phyloP scores from a whole-genome alignment of 1,140 invertebrate species.

The Tenebrio molitor region DNA sequence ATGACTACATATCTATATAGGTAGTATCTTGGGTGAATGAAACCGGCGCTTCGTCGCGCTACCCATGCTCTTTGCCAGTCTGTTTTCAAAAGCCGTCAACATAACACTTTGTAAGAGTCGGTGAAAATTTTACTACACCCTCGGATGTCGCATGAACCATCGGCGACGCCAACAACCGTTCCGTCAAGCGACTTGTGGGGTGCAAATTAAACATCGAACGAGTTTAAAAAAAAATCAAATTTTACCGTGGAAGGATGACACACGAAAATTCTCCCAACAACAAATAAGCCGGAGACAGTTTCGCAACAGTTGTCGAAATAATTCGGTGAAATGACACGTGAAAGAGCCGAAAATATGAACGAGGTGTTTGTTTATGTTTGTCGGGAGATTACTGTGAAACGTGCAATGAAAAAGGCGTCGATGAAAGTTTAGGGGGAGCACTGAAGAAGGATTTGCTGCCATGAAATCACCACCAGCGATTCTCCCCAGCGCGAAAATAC shows the following conservation, averaged over 20 bases:
- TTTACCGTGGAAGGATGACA: slow-evolving; percentile 15
- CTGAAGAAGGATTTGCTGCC: too few species aligned
- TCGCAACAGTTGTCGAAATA: slow-evolving; percentile 1
- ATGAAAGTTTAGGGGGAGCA: too few species aligned
- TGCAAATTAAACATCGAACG: not conserved
- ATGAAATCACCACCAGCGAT: not conserved
- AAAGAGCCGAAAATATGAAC: slow-evolving; percentile 7
- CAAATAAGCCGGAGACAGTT: slow-evolving; percentile 22
- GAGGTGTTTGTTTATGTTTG: slow-evolving; percentile 11
- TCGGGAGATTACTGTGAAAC: slow-evolving; percentile 3
- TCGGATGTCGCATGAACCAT: not conserved
- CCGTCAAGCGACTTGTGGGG: too few species aligned
- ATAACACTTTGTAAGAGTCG: slow-evolving; percentile 24
- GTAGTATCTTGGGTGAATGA: slow-evolving; percentile 51
- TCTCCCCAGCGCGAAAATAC: not conserved
- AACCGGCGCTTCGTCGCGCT: slow-evolving; percentile 36
- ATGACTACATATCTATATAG: slow-evolving; percentile 41
- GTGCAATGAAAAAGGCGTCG: not conserved
- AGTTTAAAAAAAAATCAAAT: not conserved
- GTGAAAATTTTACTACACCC: slow-evolving; percentile 20
- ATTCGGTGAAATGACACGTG: slow-evolving; percentile 11
- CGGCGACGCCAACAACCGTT: not conserved
- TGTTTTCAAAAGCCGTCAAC: slow-evolving; percentile 47
- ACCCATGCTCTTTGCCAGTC: slow-evolving; percentile 45
- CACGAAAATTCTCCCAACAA: slow-evolving; percentile 16